Percentiles rank a stretch among this genome's conserved stretches.
Evolutionary conservation across 2,113 vertebrate genomes (phyloP).

Genomic region (Sciurus niger): DNA sequence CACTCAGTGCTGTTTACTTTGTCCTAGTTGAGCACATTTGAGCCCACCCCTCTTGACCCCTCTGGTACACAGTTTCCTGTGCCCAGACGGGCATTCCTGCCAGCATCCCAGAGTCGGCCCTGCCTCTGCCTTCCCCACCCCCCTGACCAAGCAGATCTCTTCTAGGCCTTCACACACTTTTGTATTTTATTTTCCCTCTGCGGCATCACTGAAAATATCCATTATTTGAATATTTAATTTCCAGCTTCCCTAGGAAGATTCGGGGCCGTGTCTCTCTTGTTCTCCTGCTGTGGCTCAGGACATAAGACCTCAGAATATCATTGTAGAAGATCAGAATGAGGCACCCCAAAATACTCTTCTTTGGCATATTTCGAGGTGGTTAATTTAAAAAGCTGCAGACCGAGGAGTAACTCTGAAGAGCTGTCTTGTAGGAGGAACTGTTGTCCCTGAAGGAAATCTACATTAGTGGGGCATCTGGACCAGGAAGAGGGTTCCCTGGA

Average conservation of each 20-base stretch:
- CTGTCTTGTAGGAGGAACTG: not conserved
- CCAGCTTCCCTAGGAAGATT: not conserved
- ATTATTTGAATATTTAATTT: not conserved
- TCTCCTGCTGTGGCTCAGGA: not conserved
- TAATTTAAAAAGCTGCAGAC: not conserved
- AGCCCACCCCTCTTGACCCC: accelerated
- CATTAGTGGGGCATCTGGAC: not conserved
- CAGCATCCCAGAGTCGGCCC: not conserved
- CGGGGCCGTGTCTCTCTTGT: not conserved
- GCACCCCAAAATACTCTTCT: not conserved
- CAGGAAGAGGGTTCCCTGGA: not conserved
- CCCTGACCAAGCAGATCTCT: not conserved
- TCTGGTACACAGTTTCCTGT: not conserved
- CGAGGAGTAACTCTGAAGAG: not conserved
- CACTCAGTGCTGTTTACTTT: not conserved
- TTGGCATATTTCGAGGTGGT: not conserved
- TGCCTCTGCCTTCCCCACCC: accelerated
- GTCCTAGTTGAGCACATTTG: accelerated
- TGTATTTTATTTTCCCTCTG: not conserved
- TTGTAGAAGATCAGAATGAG: not conserved
- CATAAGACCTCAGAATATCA: not conserved
- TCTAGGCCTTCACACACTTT: not conserved
- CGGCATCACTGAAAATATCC: not conserved
- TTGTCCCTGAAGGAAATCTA: not conserved
- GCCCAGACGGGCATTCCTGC: not conserved